Evolutionary conservation across 2,113 vertebrate genomes (phyloP).

Genomic region (Accipiter virgatus): DNA sequence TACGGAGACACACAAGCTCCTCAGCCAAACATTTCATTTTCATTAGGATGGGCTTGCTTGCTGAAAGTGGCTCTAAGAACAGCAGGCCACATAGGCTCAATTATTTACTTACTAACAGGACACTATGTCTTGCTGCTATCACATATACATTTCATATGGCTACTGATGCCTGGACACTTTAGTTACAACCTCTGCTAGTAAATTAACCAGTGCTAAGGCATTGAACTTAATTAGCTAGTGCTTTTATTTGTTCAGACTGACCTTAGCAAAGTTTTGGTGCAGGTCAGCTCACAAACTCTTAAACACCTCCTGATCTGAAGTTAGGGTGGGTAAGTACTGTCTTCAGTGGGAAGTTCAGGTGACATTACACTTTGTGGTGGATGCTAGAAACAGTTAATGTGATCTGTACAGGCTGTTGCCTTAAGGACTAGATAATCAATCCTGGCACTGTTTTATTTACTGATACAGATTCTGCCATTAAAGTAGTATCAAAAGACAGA

Average conservation of each 20-base stretch:
- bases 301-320: background rate
- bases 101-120: background rate
- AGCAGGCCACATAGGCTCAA: background rate
- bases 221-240: background rate
- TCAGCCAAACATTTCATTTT: background rate
- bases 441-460: background rate
- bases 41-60: background rate
- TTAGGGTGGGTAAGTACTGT: background rate
- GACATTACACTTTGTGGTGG: background rate
- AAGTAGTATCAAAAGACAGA: background rate
- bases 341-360: background rate
- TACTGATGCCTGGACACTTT: background rate
- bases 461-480: background rate
- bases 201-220: background rate
- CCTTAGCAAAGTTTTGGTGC: background rate
- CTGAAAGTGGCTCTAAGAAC: background rate
- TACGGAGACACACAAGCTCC: background rate
- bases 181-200: background rate
- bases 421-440: background rate
- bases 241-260: background rate
- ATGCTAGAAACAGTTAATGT: background rate
- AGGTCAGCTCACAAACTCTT: background rate
- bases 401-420: fast-evolving
- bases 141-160: background rate
- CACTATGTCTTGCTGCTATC: background rate